phyloP scores from a whole-genome alignment of 2,113 vertebrate species.

The Orthochromis indermauri region DNA sequence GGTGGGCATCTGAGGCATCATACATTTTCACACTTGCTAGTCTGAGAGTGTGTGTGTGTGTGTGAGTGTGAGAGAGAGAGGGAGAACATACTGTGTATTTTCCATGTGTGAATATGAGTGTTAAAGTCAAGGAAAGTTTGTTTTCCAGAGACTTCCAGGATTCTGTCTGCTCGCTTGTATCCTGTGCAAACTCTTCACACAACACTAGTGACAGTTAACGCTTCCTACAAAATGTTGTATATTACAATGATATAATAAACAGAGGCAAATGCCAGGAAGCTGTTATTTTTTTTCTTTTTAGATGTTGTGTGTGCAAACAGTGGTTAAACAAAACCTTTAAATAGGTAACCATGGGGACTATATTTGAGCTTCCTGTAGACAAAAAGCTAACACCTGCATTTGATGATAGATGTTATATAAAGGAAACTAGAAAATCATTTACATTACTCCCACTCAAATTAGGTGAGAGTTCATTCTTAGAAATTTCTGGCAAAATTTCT shows the following conservation, averaged over 20 bases:
- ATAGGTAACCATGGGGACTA: neutral
- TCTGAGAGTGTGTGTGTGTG: neutral
- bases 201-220: neutral
- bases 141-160: constrained; percentile 17
- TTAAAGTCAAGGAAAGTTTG: neutral
- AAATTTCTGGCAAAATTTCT: neutral
- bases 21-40: neutral
- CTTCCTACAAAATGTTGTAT: neutral
- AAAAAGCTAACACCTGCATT: neutral
- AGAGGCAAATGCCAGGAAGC: neutral
- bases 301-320: neutral
- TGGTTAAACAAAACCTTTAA: neutral
- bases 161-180: constrained; percentile 16
- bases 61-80: rapidly evolving
- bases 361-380: neutral
- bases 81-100: neutral
- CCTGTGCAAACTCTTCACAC: neutral
- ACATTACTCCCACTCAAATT: neutral
- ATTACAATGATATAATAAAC: neutral
- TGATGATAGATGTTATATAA: neutral
- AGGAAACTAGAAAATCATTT: neutral
- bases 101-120: neutral
- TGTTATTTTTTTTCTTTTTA: neutral
- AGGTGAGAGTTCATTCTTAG: neutral
- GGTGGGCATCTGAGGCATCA: neutral